Percentiles rank a stretch among this genome's conserved stretches.
phyloP scores from a whole-genome alignment of 2,113 vertebrate species.

The Lophotis ruficrista region DNA sequence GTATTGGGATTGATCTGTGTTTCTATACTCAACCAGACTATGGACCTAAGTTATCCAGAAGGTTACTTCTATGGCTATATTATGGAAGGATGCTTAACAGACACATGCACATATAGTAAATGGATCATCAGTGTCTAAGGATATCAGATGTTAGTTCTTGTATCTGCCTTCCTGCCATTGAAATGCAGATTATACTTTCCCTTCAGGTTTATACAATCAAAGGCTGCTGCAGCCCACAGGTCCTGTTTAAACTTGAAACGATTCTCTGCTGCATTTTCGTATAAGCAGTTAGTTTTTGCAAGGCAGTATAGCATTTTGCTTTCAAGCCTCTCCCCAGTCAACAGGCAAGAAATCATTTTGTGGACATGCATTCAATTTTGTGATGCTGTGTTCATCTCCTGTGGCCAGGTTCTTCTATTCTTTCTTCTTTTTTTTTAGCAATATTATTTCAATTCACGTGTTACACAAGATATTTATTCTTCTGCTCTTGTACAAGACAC shows the following conservation, averaged over 20 bases:
- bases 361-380: conserved; percentile 6
- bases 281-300: conserved; percentile 17
- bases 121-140: background rate
- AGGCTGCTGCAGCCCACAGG: background rate
- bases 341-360: conserved; percentile 23
- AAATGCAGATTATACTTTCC: background rate
- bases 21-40: background rate
- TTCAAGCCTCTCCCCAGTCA: conserved; percentile 39
- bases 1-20: background rate
- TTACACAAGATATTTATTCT: conserved; percentile 23
- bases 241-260: background rate
- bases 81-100: background rate
- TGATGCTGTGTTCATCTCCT: conserved; percentile 19
- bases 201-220: background rate
- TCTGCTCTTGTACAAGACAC: background rate
- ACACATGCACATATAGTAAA: accelerated
- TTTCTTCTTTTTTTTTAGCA: background rate
- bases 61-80: background rate
- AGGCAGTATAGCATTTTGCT: background rate
- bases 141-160: background rate
- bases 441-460: conserved; percentile 41
- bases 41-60: background rate
- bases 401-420: conserved; percentile 6
- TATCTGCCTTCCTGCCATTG: background rate
- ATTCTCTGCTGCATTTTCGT: background rate